These are phyloP conservation scores for Cheilosia variabilis DNA, from an alignment of 2,888 invertebrate genomes.

Conservation along the genomic window DNA sequence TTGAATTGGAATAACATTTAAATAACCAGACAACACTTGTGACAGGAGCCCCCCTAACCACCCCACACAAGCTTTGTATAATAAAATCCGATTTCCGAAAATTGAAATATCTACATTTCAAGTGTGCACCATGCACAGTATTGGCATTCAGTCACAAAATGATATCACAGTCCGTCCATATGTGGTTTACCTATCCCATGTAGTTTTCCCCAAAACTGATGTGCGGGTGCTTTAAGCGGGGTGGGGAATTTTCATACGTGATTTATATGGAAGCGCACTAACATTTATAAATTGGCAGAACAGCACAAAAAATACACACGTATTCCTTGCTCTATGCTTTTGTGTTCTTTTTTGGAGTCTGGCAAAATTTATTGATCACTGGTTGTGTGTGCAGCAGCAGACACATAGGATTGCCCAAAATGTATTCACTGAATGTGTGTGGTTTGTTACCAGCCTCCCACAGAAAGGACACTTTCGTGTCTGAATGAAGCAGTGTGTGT, in stretches of 20 bases:
- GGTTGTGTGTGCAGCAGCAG: conserved; percentile 35
- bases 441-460: conserved; percentile 19
- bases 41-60: conserved; percentile 20
- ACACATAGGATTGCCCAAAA: conserved; percentile 45
- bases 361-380: conserved; percentile 71
- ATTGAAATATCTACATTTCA: conserved; percentile 60
- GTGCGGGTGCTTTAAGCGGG: conserved; percentile 17
- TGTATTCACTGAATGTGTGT: conserved; percentile 35
- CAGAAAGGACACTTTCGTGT: conserved; percentile 38
- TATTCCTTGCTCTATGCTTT: conserved; percentile 17
- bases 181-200: conserved; percentile 65
- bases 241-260: conserved; percentile 29
- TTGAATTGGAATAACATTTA: conserved; percentile 58
- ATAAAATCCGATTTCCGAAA: conserved; percentile 29
- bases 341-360: conserved; percentile 63
- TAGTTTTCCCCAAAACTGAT: conserved; percentile 38
- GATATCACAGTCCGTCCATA: conserved; percentile 68
- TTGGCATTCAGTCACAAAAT: conserved; percentile 70
- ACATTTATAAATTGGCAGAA: conserved; percentile 66
- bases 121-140: conserved; percentile 46
- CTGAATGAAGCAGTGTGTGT: conserved; percentile 33
- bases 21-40: conserved; percentile 52
- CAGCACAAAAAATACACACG: conserved; percentile 23
- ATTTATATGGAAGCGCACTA: conserved; percentile 69
- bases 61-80: conserved; percentile 6